Base-by-base conservation (phyloP, 2,888 invertebrate species). In the Agrochola lota region DNA sequence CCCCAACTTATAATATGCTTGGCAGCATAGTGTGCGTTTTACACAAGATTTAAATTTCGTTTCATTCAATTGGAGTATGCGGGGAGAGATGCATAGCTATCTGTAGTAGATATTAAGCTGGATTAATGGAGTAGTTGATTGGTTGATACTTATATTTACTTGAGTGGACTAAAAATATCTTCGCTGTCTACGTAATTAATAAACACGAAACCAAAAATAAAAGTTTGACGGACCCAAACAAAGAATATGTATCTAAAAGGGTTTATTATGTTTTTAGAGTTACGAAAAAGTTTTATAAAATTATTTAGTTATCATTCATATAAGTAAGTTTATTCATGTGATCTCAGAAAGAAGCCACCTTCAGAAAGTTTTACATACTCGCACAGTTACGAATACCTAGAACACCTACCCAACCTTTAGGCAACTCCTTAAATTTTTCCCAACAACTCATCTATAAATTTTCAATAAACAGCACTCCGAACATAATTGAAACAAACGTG, bases 381-480 rank as follows among this genome's bases (percentile, higher is more conserved):
- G 26, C 8, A 26, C 9, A 52, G 2, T 20, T 30, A 43, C 11
- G 1, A 15, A 20, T 23, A 20, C 69, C 7, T 55, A 30, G 0
- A 71, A n/a, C 30, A 20, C 49, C 17, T 60, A 9, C 7, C 30
- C 15, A 63, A 35, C 11, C 57, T 68, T 43, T 15, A 3, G 15
- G 26, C 43, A 40, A 57, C 17, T 17, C 23, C 40, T 26, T n/a
- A 17, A 0, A 9, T 68, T 17, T 62, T 71, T 68, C 23, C 35
- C 20, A 68, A n/a, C 57, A 69, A 40, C 55, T 59, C 35, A 40
- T 55, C 23, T 23, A n/a, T 67, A 80, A 83, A 70, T 71, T 84
- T 84, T 67, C 62, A 84, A 84, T 83, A 84, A 70, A 80, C 57
- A 79, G 59, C 74, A 43, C 35, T 69, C 59, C 8, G 59, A 55